Percentiles rank a stretch among this genome's conserved stretches.
phyloP scores from a whole-genome alignment of 2,888 invertebrate species.

The Sinodicranocentrus sp. region DNA sequence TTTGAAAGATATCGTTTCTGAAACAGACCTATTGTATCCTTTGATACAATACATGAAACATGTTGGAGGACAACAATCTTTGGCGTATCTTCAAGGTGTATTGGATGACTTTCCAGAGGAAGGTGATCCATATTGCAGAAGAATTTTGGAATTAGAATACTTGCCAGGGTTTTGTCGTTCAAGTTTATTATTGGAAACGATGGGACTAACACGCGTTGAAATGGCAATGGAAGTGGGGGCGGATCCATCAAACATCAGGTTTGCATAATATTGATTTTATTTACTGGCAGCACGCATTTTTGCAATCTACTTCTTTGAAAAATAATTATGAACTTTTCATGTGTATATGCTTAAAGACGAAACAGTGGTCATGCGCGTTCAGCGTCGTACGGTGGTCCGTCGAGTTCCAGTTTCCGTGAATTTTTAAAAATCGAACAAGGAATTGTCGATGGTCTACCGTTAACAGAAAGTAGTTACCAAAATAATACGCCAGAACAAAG shows the following conservation, averaged over 20 bases:
- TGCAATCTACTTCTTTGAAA: background rate
- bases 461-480: constrained; percentile 53
- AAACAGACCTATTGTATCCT: constrained; percentile 74
- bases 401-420: constrained; percentile 55
- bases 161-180: constrained; percentile 74
- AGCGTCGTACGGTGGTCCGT: constrained; percentile 71
- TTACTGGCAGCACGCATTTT: too few relatives aligned
- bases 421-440: constrained; percentile 69
- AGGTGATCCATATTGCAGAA: constrained; percentile 69
- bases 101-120: constrained; percentile 74
- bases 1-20: constrained; percentile 70
- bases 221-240: constrained; percentile 72
- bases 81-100: constrained; percentile 75
- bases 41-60: constrained; percentile 75
- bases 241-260: constrained; percentile 45
- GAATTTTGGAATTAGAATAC: constrained; percentile 73
- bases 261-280: background rate
- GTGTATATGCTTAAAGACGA: constrained; percentile 5
- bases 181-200: constrained; percentile 70
- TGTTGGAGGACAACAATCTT: constrained; percentile 70
- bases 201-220: constrained; percentile 74
- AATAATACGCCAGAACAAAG: constrained; percentile 26
- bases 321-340: background rate
- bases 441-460: constrained; percentile 72
- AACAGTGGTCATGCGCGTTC: constrained; percentile 70